phyloP scores from a whole-genome alignment of 2,113 vertebrate genomes.

The Naja naja region DNA sequence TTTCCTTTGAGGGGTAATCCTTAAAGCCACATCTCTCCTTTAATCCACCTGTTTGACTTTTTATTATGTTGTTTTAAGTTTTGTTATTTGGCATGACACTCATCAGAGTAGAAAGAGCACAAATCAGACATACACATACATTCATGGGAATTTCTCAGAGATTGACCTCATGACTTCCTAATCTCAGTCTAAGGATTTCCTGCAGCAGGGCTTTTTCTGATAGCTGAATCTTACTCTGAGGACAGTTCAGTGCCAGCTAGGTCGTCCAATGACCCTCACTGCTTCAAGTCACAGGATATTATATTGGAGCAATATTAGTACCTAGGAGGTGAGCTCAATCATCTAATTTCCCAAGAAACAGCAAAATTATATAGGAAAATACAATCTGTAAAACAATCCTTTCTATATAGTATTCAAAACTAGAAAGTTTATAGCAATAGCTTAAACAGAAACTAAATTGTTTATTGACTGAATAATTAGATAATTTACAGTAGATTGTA shows the following conservation, averaged over 20 bases:
- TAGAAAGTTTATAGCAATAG: background rate
- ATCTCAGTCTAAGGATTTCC: background rate
- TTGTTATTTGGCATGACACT: background rate
- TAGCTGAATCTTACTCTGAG: background rate
- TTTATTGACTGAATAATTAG: background rate
- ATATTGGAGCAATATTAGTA: background rate
- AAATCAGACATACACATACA: background rate
- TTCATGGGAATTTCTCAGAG: background rate
- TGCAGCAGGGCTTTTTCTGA: background rate
- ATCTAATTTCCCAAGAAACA: background rate
- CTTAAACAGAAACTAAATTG: background rate
- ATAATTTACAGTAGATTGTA: background rate
- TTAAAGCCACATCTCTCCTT: background rate
- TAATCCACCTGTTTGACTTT: background rate
- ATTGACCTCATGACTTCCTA: background rate
- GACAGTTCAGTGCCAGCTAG: background rate
- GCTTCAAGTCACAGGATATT: background rate
- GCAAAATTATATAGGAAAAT: background rate
- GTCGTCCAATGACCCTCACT: background rate
- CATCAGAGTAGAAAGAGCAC: background rate
- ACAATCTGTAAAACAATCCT: background rate
- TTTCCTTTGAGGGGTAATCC: background rate
- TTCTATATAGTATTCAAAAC: background rate
- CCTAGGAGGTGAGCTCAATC: background rate
- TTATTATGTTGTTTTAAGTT: background rate